phyloP scores from a whole-genome alignment of 2,888 invertebrate genomes.

The Neocrepidodera transversa region DNA sequence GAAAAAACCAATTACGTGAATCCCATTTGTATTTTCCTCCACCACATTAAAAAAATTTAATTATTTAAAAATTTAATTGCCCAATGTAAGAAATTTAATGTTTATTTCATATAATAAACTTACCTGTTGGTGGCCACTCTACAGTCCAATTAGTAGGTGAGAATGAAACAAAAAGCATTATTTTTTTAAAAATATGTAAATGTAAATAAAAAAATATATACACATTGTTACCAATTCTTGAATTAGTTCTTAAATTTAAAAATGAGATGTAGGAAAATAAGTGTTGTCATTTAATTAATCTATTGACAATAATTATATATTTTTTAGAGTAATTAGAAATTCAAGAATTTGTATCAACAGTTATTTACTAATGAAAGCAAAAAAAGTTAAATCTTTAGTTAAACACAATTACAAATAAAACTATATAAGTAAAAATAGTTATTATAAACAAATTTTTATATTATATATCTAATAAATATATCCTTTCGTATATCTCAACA shows the following conservation, averaged over 20 bases:
- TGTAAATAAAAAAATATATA: slow-evolving; percentile 1
- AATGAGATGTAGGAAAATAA: no score
- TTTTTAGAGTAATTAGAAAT: no score
- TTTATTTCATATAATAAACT: no score
- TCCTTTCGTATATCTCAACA: no score
- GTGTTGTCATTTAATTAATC: no score
- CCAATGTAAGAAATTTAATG: not conserved
- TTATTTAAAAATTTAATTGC: no score
- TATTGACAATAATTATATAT: no score
- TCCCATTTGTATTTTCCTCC: not conserved
- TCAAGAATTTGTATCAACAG: slow-evolving; percentile 1
- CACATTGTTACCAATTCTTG: slow-evolving; percentile 1
- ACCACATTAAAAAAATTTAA: no score
- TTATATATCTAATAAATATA: no score
- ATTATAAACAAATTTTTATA: no score
- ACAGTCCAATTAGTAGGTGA: slow-evolving; percentile 38
- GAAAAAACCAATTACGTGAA: not conserved
- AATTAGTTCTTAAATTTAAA: no score
- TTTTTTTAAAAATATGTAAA: slow-evolving; percentile 6
- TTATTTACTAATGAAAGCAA: slow-evolving; percentile 3
- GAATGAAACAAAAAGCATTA: slow-evolving; percentile 38
- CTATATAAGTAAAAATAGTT: no score
- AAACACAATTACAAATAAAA: not conserved
- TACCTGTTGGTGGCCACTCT: slow-evolving; percentile 39
- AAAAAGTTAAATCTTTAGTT: slow-evolving; percentile 25